A percentile compares a stretch with the other conserved stretches of the same genome.
phyloP scores from a whole-genome alignment of 2,888 invertebrate genomes.

The Beris morrisii region DNA sequence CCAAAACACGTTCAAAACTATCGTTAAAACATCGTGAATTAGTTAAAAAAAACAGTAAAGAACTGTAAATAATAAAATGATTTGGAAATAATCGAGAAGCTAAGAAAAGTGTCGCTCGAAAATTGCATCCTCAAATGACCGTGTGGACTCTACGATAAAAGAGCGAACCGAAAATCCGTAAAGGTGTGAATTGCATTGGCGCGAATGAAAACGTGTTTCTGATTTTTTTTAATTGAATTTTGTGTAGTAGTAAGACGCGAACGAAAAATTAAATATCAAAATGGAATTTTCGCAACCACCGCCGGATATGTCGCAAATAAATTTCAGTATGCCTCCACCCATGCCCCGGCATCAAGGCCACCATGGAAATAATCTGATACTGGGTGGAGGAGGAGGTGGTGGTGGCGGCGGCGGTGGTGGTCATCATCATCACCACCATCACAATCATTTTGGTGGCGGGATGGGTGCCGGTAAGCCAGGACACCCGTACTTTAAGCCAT shows the following conservation, averaged over 20 bases:
- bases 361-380: conserved; percentile 32
- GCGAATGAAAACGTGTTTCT: neutral
- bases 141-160: neutral
- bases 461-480: conserved; percentile 51
- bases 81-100: no score
- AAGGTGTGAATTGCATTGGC: neutral
- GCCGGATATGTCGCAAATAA: conserved; percentile 50
- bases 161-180: neutral
- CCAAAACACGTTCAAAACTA: neutral
- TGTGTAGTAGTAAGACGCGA: neutral
- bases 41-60: neutral
- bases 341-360: conserved; percentile 33
- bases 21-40: neutral
- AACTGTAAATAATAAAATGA: neutral
- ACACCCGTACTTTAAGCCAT: conserved; percentile 54
- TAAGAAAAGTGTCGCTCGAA: no score
- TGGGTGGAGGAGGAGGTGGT: conserved; percentile 46
- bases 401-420: conserved; percentile 2
- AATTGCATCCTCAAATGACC: neutral
- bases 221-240: neutral
- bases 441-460: conserved; percentile 50
- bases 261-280: neutral
- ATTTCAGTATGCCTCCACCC: conserved; percentile 48
- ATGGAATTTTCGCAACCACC: conserved; percentile 46
- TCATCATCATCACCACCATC: conserved; percentile 36